Conservation (phyloP, 2,113 vertebrate species). For the Tragulus kanchil region DNA sequence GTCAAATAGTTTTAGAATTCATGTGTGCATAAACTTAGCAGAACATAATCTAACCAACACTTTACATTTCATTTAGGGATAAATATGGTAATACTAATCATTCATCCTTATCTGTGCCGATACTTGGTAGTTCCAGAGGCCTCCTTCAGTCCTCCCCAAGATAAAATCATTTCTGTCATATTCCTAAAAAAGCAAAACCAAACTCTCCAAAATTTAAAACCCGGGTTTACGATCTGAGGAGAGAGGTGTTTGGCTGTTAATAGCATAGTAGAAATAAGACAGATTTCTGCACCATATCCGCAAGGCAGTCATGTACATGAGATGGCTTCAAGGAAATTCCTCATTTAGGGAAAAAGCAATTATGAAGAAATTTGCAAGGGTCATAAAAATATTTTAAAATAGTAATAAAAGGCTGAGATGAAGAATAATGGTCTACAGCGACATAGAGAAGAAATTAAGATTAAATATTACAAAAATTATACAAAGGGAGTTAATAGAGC, state of each 20-base stretch:
- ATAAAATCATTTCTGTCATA: neutral
- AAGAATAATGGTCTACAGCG: neutral
- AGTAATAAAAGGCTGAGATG: neutral
- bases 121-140: neutral
- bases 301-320: neutral
- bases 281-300: neutral
- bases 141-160: neutral
- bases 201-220: neutral
- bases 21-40: slow-evolving; percentile 44
- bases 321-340: neutral
- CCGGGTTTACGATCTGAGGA: neutral
- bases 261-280: neutral
- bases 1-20: slow-evolving; percentile 54
- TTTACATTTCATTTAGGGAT: neutral
- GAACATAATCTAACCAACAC: slow-evolving; percentile 51
- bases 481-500: neutral
- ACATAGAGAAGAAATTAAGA: slow-evolving; percentile 45
- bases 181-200: neutral
- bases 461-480: neutral
- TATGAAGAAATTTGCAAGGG: neutral
- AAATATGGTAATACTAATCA: neutral
- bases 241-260: neutral
- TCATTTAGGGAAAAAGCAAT: neutral
- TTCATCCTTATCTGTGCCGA: neutral
- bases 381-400: slow-evolving; percentile 1